Evolutionary conservation across 2,888 invertebrate species (phyloP).

Genomic region (Ochropleura plecta): DNA sequence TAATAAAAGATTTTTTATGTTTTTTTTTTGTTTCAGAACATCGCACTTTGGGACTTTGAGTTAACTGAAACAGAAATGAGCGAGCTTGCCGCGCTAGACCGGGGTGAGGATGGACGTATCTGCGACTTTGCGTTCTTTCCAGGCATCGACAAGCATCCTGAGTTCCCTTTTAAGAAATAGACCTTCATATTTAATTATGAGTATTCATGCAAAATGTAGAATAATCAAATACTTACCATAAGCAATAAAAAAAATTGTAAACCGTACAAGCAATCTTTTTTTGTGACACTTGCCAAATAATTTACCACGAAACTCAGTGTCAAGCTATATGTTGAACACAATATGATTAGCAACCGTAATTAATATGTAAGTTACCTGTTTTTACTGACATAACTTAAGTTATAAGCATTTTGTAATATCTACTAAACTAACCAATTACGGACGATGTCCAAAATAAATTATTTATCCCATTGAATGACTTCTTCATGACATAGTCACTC

Average conservation of each 20-base stretch:
- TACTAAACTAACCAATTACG: too few relatives aligned
- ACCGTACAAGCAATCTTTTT: background rate
- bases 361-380: too few relatives aligned
- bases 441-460: too few relatives aligned
- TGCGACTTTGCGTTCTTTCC: conserved; percentile 93
- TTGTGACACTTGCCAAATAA: background rate
- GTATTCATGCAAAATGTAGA: conserved; percentile 16
- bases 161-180: conserved; percentile 92
- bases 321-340: too few relatives aligned
- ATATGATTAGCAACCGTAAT: too few relatives aligned
- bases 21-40: conserved; percentile 88
- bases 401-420: too few relatives aligned
- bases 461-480: too few relatives aligned
- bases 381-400: too few relatives aligned
- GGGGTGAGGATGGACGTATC: conserved; percentile 92
- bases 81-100: conserved; percentile 91
- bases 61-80: conserved; percentile 91
- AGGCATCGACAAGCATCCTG: conserved; percentile 93
- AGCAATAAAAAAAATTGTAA: conserved; percentile 15
- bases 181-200: conserved; percentile 3
- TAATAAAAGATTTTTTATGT: background rate
- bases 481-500: too few relatives aligned
- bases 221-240: conserved; percentile 12
- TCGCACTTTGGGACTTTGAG: conserved; percentile 94
- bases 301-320: background rate